Evolutionary conservation across 1,140 invertebrate species (phyloP), one percentile per base, ranked within the genome.

Genomic region (Vollenhovia emeryi): DNA sequence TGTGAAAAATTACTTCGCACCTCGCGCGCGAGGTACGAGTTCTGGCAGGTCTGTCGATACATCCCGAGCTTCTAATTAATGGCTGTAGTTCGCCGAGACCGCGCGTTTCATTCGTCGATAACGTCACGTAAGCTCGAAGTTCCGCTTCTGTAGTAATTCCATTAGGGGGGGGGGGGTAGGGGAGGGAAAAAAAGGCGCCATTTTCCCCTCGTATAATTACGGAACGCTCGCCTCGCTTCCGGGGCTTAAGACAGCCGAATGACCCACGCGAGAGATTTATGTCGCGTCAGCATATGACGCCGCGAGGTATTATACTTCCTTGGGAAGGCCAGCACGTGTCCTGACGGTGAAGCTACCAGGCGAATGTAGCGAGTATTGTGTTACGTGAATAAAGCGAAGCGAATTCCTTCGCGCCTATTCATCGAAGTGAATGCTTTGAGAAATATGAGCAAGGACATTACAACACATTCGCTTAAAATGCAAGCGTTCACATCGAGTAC

Each of bases 1-100:
- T 57, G 50, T 73, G 68, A 82, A 71, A 82, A 82, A 82, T 82
- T 82, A 59, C 66, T 82, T 73, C 36, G 50, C 66, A 57, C 66
- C 66, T 73, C 43, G 60, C 60, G 60, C 43, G 40, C 33, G 40
- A 6, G 43, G 33, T 60, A 68, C 62, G 64, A 73, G 78, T 71
- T 73, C 50, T 82, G 66, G 78, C 78, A 82, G 78, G n/a, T 82
- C 78, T 82, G 78, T 82, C 78, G 78, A 82, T 82, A 82, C 78
- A 82, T 82, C 27, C 50, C 50, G 66, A 71, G 48, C 66, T 45
- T 4, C 36, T 82, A 82, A 82, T 82, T 82, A 82, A 82, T 82
- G 66, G 78, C 36, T 33, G 36, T 73, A 82, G 78, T 82, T 82
- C 66, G 36, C 33, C 48, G 68, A 80, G 64, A 80, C 78, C 24